phyloP scores from a whole-genome alignment of 2,888 invertebrate genomes.

The Clitarchus hookeri region DNA sequence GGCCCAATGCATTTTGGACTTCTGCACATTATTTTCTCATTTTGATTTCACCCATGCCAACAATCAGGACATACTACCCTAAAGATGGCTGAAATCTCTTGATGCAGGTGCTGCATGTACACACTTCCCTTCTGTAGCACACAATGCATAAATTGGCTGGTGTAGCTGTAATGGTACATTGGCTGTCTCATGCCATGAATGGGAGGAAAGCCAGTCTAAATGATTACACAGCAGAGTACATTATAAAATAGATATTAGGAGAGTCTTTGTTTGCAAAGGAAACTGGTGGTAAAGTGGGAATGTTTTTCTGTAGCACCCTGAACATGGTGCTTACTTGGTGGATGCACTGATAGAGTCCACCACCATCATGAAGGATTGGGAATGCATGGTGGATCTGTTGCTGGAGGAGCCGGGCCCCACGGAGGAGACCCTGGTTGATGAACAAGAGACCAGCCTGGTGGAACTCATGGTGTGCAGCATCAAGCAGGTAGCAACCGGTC shows the following conservation, averaged over 20 bases:
- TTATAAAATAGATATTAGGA: not conserved
- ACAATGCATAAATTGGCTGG: no score
- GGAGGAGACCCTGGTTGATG: constrained; percentile 91
- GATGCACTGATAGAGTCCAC: constrained; percentile 98
- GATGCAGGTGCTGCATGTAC: no score
- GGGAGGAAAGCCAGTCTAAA: not conserved
- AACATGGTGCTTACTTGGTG: constrained; percentile 97
- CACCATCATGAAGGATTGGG: constrained; percentile 99
- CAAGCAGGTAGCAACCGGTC: constrained; percentile 91
- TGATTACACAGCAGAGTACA: not conserved
- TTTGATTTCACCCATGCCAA: no score
- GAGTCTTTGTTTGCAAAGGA: not conserved
- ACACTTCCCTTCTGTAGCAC: no score
- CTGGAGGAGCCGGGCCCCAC: constrained; percentile 91
- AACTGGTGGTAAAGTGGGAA: not conserved
- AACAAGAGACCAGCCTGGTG: constrained; percentile 94
- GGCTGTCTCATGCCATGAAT: not conserved
- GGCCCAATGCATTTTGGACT: no score
- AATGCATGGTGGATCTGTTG: constrained; percentile 97
- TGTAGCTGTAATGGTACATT: not conserved
- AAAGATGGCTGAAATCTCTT: no score
- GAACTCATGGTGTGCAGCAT: constrained; percentile 98
- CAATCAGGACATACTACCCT: no score
- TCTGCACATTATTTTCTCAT: no score
- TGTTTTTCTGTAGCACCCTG: constrained; percentile 67